phyloP scores from a whole-genome alignment of 2,113 vertebrate species.

The Okapia johnstoni region DNA sequence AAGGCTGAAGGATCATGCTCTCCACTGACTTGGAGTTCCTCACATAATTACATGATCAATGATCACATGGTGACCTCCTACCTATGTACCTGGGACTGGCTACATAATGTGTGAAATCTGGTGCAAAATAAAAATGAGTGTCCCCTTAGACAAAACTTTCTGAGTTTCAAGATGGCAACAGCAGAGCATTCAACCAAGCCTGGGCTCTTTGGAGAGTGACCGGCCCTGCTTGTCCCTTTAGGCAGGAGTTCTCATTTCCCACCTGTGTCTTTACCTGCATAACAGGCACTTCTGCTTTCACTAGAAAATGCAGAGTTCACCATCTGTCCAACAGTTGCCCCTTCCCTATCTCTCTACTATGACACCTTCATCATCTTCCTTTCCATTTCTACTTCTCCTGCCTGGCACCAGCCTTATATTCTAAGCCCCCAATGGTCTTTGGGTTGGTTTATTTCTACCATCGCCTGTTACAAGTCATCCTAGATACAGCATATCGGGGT shows the following conservation, averaged over 20 bases:
- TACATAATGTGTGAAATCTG: neutral
- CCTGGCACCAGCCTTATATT: neutral
- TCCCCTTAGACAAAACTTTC: neutral
- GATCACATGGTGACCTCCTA: neutral
- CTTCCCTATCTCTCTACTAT: neutral
- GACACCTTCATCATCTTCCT: neutral
- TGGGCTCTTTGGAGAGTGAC: neutral
- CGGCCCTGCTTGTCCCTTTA: no score
- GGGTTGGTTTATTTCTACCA: neutral
- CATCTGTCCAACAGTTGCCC: accelerated
- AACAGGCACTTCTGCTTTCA: neutral
- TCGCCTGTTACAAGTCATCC: neutral
- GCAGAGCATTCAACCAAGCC: neutral
- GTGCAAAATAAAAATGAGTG: neutral
- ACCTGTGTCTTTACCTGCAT: neutral
- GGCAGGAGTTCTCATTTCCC: neutral
- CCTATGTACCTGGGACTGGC: neutral
- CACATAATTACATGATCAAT: neutral
- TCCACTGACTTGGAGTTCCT: neutral
- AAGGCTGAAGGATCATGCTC: neutral
- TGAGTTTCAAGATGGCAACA: neutral
- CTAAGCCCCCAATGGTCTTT: neutral
- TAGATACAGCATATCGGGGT: neutral
- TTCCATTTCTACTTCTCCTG: neutral
- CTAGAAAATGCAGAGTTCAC: neutral